phyloP scores from a whole-genome alignment of 1,140 invertebrate species.

The Hormaphis cornu region DNA sequence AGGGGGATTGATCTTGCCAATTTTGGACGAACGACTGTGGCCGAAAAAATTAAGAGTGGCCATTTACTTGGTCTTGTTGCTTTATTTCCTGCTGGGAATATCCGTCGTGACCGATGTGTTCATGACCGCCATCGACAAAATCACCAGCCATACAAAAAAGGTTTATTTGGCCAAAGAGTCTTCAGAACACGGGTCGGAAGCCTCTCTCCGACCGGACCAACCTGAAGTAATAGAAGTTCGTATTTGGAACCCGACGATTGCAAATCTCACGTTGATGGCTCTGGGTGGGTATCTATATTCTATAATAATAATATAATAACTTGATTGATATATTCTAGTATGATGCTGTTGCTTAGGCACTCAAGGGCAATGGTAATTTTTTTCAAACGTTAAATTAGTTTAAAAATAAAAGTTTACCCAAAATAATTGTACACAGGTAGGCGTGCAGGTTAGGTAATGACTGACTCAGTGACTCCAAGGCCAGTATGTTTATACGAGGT shows the following conservation, averaged over 20 bases:
- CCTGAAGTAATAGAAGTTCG: conserved; percentile 42
- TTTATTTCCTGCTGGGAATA: conserved; percentile 51
- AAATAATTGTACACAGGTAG: no score
- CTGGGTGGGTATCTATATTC: conserved; percentile 41
- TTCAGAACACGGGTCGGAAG: conserved; percentile 35
- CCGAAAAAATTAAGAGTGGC: conserved; percentile 42
- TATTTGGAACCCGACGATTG: conserved; percentile 58
- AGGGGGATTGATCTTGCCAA: conserved; percentile 48
- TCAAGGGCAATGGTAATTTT: no score
- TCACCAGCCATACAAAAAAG: conserved; percentile 54
- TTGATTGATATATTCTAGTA: no score
- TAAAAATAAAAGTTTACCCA: no score
- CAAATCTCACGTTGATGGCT: conserved; percentile 60
- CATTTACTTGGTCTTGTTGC: conserved; percentile 49
- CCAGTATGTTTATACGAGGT: no score
- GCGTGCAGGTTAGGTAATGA: no score
- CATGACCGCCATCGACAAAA: conserved; percentile 57
- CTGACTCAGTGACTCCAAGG: no score
- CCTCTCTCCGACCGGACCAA: conserved; percentile 38
- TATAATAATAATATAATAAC: no score
- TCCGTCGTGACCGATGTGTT: conserved; percentile 57
- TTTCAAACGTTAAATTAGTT: no score
- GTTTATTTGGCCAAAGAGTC: conserved; percentile 41
- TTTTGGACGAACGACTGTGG: conserved; percentile 51
- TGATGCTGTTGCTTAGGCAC: no score